Conservation (phyloP, 2,888 invertebrate species). For the Vandiemenella viatica region DNA sequence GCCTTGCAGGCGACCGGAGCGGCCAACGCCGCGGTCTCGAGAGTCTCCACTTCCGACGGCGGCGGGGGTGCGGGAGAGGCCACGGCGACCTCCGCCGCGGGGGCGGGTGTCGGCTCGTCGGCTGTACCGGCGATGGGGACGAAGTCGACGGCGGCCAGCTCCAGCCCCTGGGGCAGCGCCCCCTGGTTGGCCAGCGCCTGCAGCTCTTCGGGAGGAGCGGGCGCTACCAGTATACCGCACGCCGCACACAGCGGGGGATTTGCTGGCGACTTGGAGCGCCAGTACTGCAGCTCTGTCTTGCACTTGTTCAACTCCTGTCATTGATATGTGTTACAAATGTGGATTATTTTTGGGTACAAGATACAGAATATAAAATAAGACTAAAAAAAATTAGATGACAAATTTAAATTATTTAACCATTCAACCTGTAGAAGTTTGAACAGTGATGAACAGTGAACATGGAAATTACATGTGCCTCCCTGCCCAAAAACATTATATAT, state of each 20-base stretch:
- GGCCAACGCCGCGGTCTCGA: not conserved
- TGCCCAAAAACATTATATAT: too few relatives aligned
- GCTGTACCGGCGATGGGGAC: slow-evolving; percentile 7
- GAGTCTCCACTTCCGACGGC: not conserved
- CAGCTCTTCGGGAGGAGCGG: slow-evolving; percentile 41
- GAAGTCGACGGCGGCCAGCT: slow-evolving; percentile 1
- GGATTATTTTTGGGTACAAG: not conserved
- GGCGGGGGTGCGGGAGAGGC: not conserved
- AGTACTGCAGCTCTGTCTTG: slow-evolving; percentile 80
- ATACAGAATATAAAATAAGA: not conserved
- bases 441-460: too few relatives aligned
- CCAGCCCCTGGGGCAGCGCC: slow-evolving; percentile 31
- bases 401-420: too few relatives aligned
- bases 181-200: slow-evolving; percentile 45
- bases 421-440: too few relatives aligned
- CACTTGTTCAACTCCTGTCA: slow-evolving; percentile 72
- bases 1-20: not conserved
- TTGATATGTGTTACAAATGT: not conserved
- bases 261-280: slow-evolving; percentile 77
- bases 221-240: slow-evolving; percentile 47
- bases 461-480: too few relatives aligned
- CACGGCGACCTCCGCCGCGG: not conserved
- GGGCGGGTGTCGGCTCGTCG: not conserved
- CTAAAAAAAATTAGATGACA: too few relatives aligned
- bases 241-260: slow-evolving; percentile 54